Evolutionary conservation across 2,797 vertebrate genomes (phyloP), one percentile per base, ranked within the genome.

Genomic region (Dicrostonyx torquatus): DNA sequence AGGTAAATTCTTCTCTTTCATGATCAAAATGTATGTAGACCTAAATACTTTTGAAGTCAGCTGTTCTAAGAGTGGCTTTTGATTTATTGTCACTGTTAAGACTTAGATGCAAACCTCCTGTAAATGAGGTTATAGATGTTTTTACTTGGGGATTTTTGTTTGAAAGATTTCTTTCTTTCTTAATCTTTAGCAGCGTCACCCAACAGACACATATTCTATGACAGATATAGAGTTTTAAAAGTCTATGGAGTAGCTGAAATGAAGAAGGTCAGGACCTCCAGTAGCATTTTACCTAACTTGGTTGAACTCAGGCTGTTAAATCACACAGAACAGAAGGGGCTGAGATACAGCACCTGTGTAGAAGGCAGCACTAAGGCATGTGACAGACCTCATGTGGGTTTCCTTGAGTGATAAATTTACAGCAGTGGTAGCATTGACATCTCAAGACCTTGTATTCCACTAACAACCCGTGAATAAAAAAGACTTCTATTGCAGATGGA

Each of bases 111-210:
- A 31, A 62, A 9, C 4, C 5, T 93, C 45, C 53, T 43, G 6
- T 77, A 60, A 83, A 79, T 24, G 26, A 88, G 34, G 29, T 68
- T 91, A 50, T n/a, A 0, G 29, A 6, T 18, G 24, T 55, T 50
- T 73, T 34, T 10, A 3, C 5, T 77, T 24, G 37, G 40, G 17
- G 18, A 9, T 4, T 34, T 87, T 87, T 90, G 8, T 76, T 40
- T 31, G 37, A 93, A 79, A 15, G 14, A 66, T 87, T 91, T 95
- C 37, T 60, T 85, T 92, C 70, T 83, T 92, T 18, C 53, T 66
- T 92, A 60, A 68, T 93, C 26, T 73, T 62, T 89, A 64, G 73
- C 14, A 80, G 2, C 90, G 72, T 92, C 6, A 24, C 60, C 75
- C 24, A 73, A 37, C 12, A 95, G 78, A 79, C 4, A n/a, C 80